Conservation (phyloP, 53 echinoderm and acorn worm genomes). For the Henricia sp. region DNA sequence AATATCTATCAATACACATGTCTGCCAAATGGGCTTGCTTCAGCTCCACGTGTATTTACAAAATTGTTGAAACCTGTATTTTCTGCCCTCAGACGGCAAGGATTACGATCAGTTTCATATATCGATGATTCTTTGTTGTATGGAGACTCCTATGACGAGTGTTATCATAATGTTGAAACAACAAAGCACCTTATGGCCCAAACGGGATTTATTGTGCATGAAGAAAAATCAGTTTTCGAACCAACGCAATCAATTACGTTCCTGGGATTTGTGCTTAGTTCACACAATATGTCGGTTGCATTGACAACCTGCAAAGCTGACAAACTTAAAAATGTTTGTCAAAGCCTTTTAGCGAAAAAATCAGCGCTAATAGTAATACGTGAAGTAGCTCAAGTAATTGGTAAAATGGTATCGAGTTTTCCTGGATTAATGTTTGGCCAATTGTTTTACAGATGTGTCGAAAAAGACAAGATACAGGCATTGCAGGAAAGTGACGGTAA, state of each 20-base stretch:
- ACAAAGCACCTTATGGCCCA: slow-evolving; percentile 1
- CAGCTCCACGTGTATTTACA: slow-evolving; percentile 1
- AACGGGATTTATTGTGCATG: slow-evolving; percentile 41
- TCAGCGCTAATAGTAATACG: neutral
- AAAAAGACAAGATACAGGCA: neutral
- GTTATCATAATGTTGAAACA: neutral
- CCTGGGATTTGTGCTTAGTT: slow-evolving; percentile 42
- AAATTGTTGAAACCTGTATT: slow-evolving; percentile 48
- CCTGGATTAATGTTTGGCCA: no score
- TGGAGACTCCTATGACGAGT: neutral
- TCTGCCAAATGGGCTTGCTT: neutral
- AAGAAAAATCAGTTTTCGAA: slow-evolving; percentile 39
- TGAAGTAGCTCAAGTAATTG: neutral
- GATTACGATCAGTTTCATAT: slow-evolving; percentile 17
- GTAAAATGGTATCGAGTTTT: no score
- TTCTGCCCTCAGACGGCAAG: slow-evolving; percentile 10
- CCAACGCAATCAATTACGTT: slow-evolving; percentile 27
- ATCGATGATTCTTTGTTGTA: slow-evolving; percentile 52
- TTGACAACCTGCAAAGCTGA: neutral
- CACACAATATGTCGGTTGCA: neutral
- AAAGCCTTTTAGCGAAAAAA: slow-evolving; percentile 3
- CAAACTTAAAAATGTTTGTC: neutral
- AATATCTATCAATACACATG: neutral
- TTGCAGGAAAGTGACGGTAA: neutral
- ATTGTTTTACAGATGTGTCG: no score